Conservation (phyloP, 2,113 vertebrate genomes). For the Panthera tigris region DNA sequence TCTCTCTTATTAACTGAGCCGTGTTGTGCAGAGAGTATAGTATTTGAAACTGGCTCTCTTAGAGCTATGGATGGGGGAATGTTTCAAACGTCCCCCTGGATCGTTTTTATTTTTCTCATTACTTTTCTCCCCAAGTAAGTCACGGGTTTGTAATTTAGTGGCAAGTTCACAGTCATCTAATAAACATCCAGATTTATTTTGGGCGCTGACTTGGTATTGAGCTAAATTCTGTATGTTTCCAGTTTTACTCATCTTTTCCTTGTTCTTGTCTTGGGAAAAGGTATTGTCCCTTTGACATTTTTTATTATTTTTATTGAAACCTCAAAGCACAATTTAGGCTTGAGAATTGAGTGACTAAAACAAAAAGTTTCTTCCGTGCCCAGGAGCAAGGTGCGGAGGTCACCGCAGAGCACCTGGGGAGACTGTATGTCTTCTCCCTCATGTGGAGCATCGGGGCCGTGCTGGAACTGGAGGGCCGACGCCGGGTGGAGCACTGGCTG, state of each 20-base stretch:
- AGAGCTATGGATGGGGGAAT: rapidly evolving
- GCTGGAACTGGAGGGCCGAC: slow-evolving; percentile 91
- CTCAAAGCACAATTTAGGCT: not conserved
- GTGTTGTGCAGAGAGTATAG: not conserved
- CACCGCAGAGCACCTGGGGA: slow-evolving; percentile 87
- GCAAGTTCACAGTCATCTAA: not conserved
- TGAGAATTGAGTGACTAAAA: not conserved
- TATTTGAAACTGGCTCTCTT: not conserved
- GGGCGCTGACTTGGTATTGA: not conserved
- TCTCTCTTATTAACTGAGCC: not conserved
- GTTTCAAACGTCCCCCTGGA: not conserved
- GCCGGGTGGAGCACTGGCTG: slow-evolving; percentile 92
- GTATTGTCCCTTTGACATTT: not conserved
- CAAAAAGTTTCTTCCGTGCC: not conserved
- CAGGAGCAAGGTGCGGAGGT: slow-evolving; percentile 93
- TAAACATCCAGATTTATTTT: not conserved
- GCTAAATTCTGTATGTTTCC: too few species aligned
- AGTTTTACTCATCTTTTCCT: not conserved
- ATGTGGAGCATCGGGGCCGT: slow-evolving; percentile 96
- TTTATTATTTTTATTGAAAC: not conserved
- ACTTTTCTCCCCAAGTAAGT: not conserved
- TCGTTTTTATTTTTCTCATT: not conserved
- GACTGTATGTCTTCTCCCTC: slow-evolving; percentile 93
- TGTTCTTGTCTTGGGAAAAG: not conserved
- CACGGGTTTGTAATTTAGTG: not conserved